phyloP scores from a whole-genome alignment of 2,113 vertebrate species.

The Smithornis capensis region DNA sequence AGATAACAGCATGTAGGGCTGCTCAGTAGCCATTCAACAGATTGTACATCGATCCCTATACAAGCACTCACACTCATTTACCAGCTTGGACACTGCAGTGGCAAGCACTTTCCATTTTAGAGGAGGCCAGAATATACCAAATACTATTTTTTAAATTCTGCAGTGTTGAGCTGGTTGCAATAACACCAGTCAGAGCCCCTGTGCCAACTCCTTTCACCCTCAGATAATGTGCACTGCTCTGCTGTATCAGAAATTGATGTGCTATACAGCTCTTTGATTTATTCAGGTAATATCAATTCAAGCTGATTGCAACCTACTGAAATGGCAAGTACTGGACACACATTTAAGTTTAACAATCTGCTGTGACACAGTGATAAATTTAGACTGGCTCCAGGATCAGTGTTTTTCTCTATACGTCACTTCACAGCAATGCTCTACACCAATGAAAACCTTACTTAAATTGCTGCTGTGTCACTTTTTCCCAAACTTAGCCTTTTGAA shows the following conservation, averaged over 20 bases:
- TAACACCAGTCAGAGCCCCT: neutral
- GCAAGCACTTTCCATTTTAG: neutral
- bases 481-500: slow-evolving; percentile 2
- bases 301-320: slow-evolving; percentile 43
- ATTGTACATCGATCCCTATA: accelerated
- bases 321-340: slow-evolving; percentile 39
- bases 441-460: slow-evolving; percentile 10
- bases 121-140: neutral
- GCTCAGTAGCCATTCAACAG: neutral
- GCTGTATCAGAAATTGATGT: neutral
- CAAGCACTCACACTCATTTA: neutral
- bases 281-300: slow-evolving; percentile 23
- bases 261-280: slow-evolving; percentile 21
- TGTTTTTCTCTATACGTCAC: neutral
- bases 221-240: neutral
- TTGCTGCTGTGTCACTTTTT: neutral
- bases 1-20: accelerated
- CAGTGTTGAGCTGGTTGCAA: neutral
- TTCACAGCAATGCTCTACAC: neutral
- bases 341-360: slow-evolving; percentile 42
- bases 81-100: neutral
- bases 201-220: neutral
- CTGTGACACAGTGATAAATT: slow-evolving; percentile 13
- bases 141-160: neutral
- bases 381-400: neutral